phyloP scores from a whole-genome alignment of 2,888 invertebrate genomes.

The Epistrophella euchroma region DNA sequence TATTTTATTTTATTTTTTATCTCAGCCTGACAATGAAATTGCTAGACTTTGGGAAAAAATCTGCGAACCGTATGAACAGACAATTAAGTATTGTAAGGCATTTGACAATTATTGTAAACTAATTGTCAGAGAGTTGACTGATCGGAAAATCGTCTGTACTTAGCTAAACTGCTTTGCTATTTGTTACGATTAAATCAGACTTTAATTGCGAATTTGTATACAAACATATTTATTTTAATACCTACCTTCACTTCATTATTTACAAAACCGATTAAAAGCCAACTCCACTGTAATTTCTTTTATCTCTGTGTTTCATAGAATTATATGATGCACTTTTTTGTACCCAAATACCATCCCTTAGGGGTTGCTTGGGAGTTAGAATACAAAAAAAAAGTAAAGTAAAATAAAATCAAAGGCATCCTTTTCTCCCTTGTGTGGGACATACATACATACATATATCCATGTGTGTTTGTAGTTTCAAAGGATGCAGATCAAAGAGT shows the following conservation, averaged over 20 bases:
- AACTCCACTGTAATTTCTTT: constrained; percentile 3
- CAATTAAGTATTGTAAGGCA: no score
- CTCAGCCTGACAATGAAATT: no score
- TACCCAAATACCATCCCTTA: constrained; percentile 47
- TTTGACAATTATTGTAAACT: no score
- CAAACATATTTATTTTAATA: background rate
- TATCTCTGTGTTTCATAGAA: constrained; percentile 27
- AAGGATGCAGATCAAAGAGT: constrained; percentile 74
- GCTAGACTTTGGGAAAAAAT: no score
- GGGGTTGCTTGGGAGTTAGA: constrained; percentile 54
- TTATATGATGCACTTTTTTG: constrained; percentile 55
- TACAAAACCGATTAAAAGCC: constrained; percentile 24
- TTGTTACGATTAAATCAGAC: background rate
- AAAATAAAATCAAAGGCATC: constrained; percentile 62
- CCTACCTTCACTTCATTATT: constrained; percentile 13
- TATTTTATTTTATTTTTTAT: no score
- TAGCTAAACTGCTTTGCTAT: background rate
- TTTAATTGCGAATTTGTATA: no score
- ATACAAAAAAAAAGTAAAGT: constrained; percentile 35
- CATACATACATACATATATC: constrained; percentile 45
- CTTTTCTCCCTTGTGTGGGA: constrained; percentile 59
- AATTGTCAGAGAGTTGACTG: no score
- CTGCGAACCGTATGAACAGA: no score
- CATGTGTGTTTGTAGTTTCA: constrained; percentile 52
- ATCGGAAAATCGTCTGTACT: no score